phyloP scores from a whole-genome alignment of 2,113 vertebrate species.

The Emberiza fucata region DNA sequence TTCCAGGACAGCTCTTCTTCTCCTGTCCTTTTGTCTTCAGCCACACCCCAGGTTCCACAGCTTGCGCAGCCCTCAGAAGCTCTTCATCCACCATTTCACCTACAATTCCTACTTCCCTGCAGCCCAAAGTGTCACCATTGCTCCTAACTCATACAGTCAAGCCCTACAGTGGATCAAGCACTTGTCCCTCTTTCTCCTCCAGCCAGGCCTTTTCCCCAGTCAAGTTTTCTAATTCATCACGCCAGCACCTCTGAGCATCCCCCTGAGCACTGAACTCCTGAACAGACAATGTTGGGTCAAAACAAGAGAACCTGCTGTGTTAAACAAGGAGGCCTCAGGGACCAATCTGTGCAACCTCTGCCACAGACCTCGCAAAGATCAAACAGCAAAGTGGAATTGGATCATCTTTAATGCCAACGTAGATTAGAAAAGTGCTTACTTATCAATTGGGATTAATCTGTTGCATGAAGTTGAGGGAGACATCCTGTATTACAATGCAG shows the following conservation, averaged over 20 bases:
- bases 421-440: background rate
- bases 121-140: background rate
- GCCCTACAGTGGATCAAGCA: background rate
- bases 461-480: background rate
- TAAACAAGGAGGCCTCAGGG: background rate
- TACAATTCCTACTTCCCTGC: background rate
- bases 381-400: background rate
- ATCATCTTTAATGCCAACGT: accelerated
- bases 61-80: background rate
- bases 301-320: background rate
- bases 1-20: background rate
- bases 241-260: background rate
- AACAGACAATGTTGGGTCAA: background rate
- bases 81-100: background rate
- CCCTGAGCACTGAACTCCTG: background rate
- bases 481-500: background rate
- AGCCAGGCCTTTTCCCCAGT: background rate
- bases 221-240: background rate
- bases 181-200: background rate
- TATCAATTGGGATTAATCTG: background rate
- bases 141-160: background rate
- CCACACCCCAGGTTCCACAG: accelerated
- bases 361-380: background rate
- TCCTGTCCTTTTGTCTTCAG: background rate
- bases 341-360: background rate